These are phyloP conservation scores for Nothoprocta pentlandii DNA, from an alignment of 2,113 vertebrate genomes.

Conservation along the genomic window DNA sequence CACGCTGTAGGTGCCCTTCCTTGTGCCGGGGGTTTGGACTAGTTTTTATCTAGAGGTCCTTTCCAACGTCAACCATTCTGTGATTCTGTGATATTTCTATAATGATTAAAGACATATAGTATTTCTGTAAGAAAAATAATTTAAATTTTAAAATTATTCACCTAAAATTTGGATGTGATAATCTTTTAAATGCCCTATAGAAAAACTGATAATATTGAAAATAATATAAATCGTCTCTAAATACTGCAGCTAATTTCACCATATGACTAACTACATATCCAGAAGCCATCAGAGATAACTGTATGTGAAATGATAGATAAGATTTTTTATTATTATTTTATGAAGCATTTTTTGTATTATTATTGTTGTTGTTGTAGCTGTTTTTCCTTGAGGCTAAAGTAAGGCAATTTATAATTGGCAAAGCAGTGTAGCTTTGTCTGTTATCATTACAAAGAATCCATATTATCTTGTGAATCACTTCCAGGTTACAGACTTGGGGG, in stretches of 20 bases:
- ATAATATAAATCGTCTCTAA: not conserved
- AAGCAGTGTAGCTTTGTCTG: not conserved
- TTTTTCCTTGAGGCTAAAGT: slow-evolving; percentile 1
- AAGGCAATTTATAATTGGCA: not conserved
- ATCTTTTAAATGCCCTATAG: not conserved
- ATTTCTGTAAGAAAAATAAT: not conserved
- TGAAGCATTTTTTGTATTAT: not conserved
- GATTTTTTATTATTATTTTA: not conserved
- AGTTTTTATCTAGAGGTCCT: too few species aligned
- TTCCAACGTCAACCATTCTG: too few species aligned
- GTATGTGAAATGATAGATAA: not conserved
- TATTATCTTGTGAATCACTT: not conserved
- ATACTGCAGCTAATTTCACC: not conserved
- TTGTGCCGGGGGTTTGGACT: too few species aligned
- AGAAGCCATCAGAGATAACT: not conserved
- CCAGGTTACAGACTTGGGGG: not conserved
- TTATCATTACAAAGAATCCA: not conserved
- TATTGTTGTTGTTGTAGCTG: not conserved
- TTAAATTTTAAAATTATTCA: too few species aligned
- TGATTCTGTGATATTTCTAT: too few species aligned
- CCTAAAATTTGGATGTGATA: not conserved
- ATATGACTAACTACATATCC: not conserved
- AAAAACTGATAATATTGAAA: not conserved
- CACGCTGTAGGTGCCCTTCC: too few species aligned
- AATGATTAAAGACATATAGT: not conserved